Evolutionary conservation across 2,888 invertebrate species (phyloP).

Genomic region (Diarsia rubi): DNA sequence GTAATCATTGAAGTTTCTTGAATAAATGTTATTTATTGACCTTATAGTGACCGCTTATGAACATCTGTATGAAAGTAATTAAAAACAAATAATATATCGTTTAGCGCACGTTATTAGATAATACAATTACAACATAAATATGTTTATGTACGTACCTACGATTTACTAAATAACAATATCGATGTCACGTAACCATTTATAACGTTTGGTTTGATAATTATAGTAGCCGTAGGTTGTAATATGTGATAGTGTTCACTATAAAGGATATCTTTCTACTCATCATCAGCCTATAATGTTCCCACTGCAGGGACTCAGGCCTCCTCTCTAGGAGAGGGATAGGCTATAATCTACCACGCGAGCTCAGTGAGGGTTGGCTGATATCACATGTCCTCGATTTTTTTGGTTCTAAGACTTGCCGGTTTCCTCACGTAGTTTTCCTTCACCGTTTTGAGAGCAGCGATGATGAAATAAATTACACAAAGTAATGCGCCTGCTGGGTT

Average conservation of each 20-base stretch:
- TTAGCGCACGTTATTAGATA: conserved; percentile 30
- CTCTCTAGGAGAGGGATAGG: no score
- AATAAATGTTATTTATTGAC: background rate
- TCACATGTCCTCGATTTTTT: no score
- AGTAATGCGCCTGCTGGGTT: no score
- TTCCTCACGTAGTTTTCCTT: no score
- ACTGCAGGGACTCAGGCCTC: no score
- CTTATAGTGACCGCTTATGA: background rate
- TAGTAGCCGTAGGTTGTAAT: background rate
- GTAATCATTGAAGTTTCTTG: no score
- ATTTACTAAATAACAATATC: background rate
- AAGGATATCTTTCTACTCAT: background rate
- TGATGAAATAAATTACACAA: no score
- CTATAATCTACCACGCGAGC: no score
- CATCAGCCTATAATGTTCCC: no score
- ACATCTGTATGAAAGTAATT: background rate
- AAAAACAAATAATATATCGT: conserved; percentile 8
- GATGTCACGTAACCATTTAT: conserved; percentile 21
- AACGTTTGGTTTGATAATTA: background rate
- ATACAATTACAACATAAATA: conserved; percentile 23
- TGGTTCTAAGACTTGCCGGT: no score
- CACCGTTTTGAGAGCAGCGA: no score
- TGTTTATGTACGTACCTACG: conserved; percentile 13
- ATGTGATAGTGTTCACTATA: background rate
- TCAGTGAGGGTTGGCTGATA: no score